These are phyloP conservation scores for Eulemur rufifrons DNA, from an alignment of 2,113 vertebrate genomes.

Conservation along the genomic window DNA sequence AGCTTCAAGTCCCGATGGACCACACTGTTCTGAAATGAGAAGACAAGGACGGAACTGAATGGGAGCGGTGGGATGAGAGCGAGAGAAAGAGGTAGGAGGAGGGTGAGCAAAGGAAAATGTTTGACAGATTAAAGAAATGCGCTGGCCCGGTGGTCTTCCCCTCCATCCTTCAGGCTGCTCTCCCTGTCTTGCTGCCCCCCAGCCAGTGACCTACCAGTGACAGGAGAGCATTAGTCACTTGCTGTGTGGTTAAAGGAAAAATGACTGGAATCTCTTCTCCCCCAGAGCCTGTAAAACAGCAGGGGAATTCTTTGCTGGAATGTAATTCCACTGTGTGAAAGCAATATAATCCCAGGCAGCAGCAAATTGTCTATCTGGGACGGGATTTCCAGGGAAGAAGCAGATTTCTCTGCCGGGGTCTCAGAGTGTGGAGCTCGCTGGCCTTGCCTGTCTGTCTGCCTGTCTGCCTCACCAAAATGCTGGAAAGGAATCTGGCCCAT, in stretches of 20 bases:
- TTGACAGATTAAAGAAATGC: conserved; percentile 72
- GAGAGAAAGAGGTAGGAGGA: not conserved
- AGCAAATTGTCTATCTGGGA: conserved; percentile 78
- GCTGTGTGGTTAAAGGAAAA: conserved; percentile 85
- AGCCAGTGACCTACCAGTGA: conserved; percentile 64
- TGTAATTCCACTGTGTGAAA: conserved; percentile 80
- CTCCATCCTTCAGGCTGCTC: conserved; percentile 75
- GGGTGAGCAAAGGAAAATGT: conserved; percentile 21
- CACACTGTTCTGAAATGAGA: conserved; percentile 92
- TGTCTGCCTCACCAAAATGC: not conserved
- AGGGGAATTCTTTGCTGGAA: conserved; percentile 74
- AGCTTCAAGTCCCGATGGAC: conserved; percentile 99
- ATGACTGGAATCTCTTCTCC: conserved; percentile 87
- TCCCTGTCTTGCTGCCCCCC: conserved; percentile 75
- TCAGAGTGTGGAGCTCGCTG: not conserved
- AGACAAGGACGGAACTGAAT: conserved; percentile 50
- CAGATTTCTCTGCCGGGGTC: conserved; percentile 65
- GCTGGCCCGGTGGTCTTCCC: conserved; percentile 80
- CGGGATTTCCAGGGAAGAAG: conserved; percentile 69
- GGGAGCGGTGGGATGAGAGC: not conserved
- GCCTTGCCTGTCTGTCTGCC: not conserved
- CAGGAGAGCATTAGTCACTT: conserved; percentile 84
- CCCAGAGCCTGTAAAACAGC: conserved; percentile 83
- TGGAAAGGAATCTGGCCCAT: not conserved
- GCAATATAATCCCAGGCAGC: conserved; percentile 74